phyloP scores from a whole-genome alignment of 2,888 invertebrate species.

The Dolomedes plantarius region DNA sequence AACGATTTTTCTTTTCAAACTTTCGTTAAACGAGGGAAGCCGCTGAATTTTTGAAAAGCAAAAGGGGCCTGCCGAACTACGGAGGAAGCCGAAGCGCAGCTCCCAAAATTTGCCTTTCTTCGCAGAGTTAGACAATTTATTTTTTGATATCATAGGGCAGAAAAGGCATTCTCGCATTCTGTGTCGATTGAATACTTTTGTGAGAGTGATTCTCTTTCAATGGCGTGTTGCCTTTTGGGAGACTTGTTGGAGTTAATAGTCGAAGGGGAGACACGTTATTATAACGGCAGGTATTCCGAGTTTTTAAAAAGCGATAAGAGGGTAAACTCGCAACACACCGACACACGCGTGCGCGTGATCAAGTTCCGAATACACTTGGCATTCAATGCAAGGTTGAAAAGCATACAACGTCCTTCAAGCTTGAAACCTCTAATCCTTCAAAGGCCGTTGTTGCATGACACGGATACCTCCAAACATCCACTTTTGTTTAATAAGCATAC shows the following conservation, averaged over 20 bases:
- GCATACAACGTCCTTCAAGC: slow-evolving; percentile 7
- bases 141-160: slow-evolving; percentile 40
- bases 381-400: background rate
- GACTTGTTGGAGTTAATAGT: slow-evolving; percentile 58
- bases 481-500: background rate
- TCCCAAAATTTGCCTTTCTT: slow-evolving; percentile 28
- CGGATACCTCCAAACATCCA: background rate
- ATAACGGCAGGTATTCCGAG: slow-evolving; percentile 10
- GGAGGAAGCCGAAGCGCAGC: background rate
- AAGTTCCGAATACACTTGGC: slow-evolving; percentile 3
- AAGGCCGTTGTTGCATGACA: background rate
- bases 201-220: slow-evolving; percentile 25
- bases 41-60: slow-evolving; percentile 14
- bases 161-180: slow-evolving; percentile 7
- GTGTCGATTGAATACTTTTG: slow-evolving; percentile 15
- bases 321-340: slow-evolving; percentile 2
- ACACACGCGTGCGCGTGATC: slow-evolving; percentile 16
- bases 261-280: slow-evolving; percentile 8
- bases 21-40: background rate
- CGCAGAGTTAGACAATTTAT: slow-evolving; percentile 64
- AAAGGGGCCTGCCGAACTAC: slow-evolving; percentile 17
- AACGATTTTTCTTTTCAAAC: slow-evolving; percentile 9
- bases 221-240: slow-evolving; percentile 27
- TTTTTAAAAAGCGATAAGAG: slow-evolving; percentile 18
- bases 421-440: slow-evolving; percentile 14